phyloP scores from a whole-genome alignment of 2,797 vertebrate species.

The Anableps anableps region DNA sequence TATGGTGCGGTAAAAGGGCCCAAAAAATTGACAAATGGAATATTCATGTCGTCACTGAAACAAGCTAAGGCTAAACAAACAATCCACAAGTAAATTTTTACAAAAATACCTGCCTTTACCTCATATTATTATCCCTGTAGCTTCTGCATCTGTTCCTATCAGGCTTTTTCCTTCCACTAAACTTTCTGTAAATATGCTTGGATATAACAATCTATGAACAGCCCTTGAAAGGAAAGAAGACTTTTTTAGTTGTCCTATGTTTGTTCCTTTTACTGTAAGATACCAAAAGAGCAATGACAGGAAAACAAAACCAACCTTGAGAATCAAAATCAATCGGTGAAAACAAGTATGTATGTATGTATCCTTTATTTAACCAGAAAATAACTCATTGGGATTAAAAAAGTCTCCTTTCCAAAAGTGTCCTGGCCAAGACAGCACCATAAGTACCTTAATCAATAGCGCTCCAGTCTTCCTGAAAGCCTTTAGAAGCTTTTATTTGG shows the following conservation, averaged over 20 bases:
- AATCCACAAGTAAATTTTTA: too few relatives aligned
- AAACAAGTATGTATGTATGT: too few relatives aligned
- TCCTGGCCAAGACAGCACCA: too few relatives aligned
- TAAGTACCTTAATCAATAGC: too few relatives aligned
- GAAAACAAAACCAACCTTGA: background rate
- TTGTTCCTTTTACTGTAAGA: background rate
- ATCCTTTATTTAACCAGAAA: too few relatives aligned
- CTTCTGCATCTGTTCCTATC: background rate
- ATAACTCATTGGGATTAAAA: too few relatives aligned
- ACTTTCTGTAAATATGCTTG: background rate
- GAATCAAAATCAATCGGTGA: background rate
- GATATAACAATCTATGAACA: background rate
- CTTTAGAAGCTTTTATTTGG: background rate
- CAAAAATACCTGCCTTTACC: background rate
- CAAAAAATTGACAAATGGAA: background rate
- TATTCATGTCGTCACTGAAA: too few relatives aligned
- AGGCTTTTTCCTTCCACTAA: background rate
- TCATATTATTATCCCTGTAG: background rate
- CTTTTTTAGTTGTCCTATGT: background rate
- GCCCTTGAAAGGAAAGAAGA: background rate
- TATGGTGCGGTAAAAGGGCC: background rate
- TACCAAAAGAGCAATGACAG: background rate
- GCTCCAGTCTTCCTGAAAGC: too few relatives aligned
- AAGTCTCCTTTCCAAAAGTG: too few relatives aligned
- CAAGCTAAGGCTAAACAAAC: background rate